These are phyloP conservation scores for Noctua pronuba DNA, from an alignment of 2,888 invertebrate genomes.

Conservation along the genomic window DNA sequence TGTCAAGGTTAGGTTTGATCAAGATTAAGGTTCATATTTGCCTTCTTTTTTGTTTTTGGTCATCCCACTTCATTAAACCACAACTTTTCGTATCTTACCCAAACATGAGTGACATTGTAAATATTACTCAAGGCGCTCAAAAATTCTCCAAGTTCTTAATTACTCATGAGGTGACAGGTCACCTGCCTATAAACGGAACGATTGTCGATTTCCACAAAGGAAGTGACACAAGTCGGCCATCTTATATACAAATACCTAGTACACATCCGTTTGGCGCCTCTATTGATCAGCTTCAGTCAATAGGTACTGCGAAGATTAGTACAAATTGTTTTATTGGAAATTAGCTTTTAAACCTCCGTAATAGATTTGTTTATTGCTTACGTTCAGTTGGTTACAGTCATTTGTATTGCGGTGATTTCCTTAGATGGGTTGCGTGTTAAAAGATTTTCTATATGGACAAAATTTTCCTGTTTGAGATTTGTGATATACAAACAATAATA, in stretches of 20 bases:
- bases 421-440: constrained; percentile 21
- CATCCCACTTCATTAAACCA: background rate
- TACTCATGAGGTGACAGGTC: constrained; percentile 57
- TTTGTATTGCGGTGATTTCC: constrained; percentile 26
- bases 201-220: constrained; percentile 75
- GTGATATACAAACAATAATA: background rate
- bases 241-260: constrained; percentile 80
- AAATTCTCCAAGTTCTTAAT: constrained; percentile 46
- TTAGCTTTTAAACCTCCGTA: constrained; percentile 21
- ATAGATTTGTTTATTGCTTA: constrained; percentile 36
- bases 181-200: constrained; percentile 60
- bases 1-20: background rate
- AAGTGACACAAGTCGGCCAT: constrained; percentile 81
- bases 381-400: constrained; percentile 1
- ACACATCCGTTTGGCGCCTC: constrained; percentile 79
- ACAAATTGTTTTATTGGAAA: constrained; percentile 47
- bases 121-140: constrained; percentile 33
- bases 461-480: constrained; percentile 26
- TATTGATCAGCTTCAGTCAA: constrained; percentile 74
- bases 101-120: constrained; percentile 18
- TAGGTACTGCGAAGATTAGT: constrained; percentile 58
- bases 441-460: constrained; percentile 22
- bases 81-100: constrained; percentile 12
- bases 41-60: constrained; percentile 3
- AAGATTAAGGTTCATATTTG: background rate